A percentile compares a stretch with the other conserved stretches of the same genome.
These are phyloP conservation scores for Hermodice carunculata DNA, from an alignment of 2,888 invertebrate genomes.

Conservation along the genomic window DNA sequence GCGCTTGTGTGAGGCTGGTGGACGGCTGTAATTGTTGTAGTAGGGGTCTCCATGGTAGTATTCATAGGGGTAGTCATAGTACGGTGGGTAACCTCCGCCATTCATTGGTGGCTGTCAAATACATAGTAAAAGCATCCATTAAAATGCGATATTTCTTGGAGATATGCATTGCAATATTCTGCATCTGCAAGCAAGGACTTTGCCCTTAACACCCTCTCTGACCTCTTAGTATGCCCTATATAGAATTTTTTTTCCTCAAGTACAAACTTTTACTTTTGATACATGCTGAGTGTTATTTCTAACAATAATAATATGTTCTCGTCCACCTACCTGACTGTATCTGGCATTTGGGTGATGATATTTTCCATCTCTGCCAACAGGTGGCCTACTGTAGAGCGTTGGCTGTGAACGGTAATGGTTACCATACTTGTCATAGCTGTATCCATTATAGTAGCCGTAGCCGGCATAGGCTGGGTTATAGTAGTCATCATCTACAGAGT, in stretches of 20 bases:
- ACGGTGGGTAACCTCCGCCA: slow-evolving; percentile 43
- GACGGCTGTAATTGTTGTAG: slow-evolving; percentile 35
- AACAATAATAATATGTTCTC: no score
- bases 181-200: no score
- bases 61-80: slow-evolving; percentile 56
- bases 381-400: slow-evolving; percentile 43
- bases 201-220: no score
- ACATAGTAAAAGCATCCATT: no score
- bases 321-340: slow-evolving; percentile 54
- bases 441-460: slow-evolving; percentile 53
- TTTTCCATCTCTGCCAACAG: slow-evolving; percentile 55
- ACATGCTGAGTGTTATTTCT: no score
- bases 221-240: no score
- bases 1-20: slow-evolving; percentile 35
- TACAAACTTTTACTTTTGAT: no score
- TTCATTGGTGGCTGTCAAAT: no score
- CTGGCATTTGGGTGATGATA: slow-evolving; percentile 56
- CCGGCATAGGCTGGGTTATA: slow-evolving; percentile 48
- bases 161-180: no score
- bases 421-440: slow-evolving; percentile 49
- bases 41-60: slow-evolving; percentile 49
- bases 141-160: no score
- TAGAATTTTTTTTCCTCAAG: no score
- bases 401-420: slow-evolving; percentile 63
- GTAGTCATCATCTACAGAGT: slow-evolving; percentile 65